A percentile compares a stretch with the other conserved stretches of the same genome.
Evolutionary conservation across 2,888 invertebrate species (phyloP).

Genomic region (Meloe dianella): DNA sequence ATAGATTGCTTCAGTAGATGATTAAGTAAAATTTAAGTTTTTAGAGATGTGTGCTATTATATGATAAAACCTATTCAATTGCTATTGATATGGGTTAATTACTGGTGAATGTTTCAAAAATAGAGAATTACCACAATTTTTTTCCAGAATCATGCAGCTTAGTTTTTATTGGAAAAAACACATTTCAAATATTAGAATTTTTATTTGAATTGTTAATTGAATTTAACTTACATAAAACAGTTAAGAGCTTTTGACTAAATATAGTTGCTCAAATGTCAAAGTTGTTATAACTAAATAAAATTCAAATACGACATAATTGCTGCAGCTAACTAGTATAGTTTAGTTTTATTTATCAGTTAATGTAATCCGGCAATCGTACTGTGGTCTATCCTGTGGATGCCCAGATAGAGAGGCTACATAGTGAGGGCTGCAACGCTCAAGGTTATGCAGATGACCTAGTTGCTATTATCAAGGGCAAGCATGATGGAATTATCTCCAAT

Average conservation of each 20-base stretch:
- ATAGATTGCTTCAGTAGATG: not conserved
- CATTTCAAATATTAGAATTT: constrained; percentile 9
- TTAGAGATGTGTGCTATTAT: not conserved
- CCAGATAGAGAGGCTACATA: too few species aligned
- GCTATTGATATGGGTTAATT: constrained; percentile 3
- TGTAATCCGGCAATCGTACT: too few species aligned
- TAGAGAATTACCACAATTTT: not conserved
- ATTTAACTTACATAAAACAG: not conserved
- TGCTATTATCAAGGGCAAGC: too few species aligned
- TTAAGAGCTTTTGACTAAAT: constrained; percentile 6
- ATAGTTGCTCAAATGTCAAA: not conserved
- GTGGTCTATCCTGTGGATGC: too few species aligned
- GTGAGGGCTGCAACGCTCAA: too few species aligned
- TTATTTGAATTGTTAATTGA: not conserved
- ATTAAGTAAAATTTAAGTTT: not conserved
- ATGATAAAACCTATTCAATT: not conserved
- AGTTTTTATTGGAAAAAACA: not conserved
- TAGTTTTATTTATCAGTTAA: constrained; percentile 6
- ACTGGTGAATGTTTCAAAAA: constrained; percentile 4
- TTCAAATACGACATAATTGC: constrained; percentile 13
- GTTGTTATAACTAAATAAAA: constrained; percentile 15
- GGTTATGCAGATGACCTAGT: too few species aligned
- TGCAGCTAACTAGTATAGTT: not conserved
- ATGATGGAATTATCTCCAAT: too few species aligned
- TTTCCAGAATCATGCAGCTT: not conserved